phyloP scores from a whole-genome alignment of 2,113 vertebrate genomes.

The Tenebrosternarchus preto region DNA sequence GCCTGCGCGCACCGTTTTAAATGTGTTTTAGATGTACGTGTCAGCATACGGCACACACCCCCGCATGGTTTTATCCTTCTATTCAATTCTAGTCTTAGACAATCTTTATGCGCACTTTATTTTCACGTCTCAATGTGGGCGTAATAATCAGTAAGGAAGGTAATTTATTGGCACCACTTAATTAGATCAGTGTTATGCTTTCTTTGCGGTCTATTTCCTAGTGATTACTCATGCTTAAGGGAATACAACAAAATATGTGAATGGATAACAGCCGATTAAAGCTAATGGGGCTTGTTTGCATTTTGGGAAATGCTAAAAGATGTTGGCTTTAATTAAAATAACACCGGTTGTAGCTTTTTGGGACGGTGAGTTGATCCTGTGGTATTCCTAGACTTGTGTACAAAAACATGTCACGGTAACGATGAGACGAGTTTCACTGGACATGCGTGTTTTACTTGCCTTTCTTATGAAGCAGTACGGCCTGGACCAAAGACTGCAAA shows the following conservation, averaged over 20 bases:
- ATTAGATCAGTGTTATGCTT: slow-evolving; percentile 5
- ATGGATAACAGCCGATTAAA: background rate
- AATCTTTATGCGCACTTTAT: slow-evolving; percentile 13
- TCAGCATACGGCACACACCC: background rate
- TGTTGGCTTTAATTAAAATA: no score
- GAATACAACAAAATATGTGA: background rate
- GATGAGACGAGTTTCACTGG: background rate
- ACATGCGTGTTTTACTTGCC: background rate
- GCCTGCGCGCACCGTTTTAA: background rate
- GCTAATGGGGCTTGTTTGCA: background rate
- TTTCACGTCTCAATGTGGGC: background rate
- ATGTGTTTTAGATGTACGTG: background rate
- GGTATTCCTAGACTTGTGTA: background rate
- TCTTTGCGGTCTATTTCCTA: background rate
- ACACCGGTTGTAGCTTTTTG: background rate
- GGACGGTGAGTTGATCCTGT: background rate
- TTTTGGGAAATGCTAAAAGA: background rate
- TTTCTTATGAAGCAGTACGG: background rate
- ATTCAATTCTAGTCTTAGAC: background rate
- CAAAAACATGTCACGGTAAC: background rate
- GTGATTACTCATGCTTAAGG: background rate
- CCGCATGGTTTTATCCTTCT: background rate
- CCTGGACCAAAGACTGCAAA: background rate
- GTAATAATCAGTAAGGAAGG: background rate
- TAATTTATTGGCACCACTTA: background rate